Evolutionary conservation across 2,888 invertebrate genomes (phyloP).

Genomic region (Cerceris rybyensis): DNA sequence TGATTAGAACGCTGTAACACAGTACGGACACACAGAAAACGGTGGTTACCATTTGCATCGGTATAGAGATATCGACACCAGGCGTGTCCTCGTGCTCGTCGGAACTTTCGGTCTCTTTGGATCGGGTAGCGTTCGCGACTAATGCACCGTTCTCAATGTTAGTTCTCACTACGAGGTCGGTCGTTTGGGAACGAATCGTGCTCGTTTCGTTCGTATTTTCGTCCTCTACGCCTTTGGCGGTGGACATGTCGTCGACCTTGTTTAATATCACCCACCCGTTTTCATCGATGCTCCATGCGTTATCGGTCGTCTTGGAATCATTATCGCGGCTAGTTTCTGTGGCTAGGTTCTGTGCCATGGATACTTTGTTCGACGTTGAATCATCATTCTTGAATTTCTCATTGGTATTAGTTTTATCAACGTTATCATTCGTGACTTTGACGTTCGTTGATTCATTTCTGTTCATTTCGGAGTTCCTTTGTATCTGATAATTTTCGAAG

Average conservation of each 20-base stretch:
- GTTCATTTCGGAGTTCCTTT: not conserved
- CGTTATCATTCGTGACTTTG: not conserved
- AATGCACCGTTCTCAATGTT: slow-evolving; percentile 68
- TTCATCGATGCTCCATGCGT: slow-evolving; percentile 64
- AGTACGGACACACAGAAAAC: slow-evolving; percentile 81
- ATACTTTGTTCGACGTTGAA: not conserved
- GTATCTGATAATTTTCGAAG: not conserved
- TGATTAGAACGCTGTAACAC: slow-evolving; percentile 81
- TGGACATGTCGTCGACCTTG: slow-evolving; percentile 45
- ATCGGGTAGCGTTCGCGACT: slow-evolving; percentile 68
- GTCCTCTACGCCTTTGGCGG: slow-evolving; percentile 47
- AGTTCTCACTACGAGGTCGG: slow-evolving; percentile 59
- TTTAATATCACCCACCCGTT: slow-evolving; percentile 66
- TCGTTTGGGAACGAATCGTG: slow-evolving; percentile 67
- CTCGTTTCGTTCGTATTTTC: slow-evolving; percentile 53
- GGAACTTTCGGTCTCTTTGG: slow-evolving; percentile 66
- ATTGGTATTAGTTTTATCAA: not conserved
- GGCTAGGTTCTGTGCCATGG: no score
- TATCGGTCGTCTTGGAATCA: slow-evolving; percentile 8
- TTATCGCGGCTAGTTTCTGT: not conserved
- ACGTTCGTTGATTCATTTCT: not conserved
- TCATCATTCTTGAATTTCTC: not conserved
- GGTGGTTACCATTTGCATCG: slow-evolving; percentile 81
- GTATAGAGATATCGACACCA: slow-evolving; percentile 75
- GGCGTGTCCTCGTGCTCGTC: slow-evolving; percentile 66